Base-by-base conservation (phyloP, 2,113 vertebrate genomes). In the Macroglossus sobrinus region DNA sequence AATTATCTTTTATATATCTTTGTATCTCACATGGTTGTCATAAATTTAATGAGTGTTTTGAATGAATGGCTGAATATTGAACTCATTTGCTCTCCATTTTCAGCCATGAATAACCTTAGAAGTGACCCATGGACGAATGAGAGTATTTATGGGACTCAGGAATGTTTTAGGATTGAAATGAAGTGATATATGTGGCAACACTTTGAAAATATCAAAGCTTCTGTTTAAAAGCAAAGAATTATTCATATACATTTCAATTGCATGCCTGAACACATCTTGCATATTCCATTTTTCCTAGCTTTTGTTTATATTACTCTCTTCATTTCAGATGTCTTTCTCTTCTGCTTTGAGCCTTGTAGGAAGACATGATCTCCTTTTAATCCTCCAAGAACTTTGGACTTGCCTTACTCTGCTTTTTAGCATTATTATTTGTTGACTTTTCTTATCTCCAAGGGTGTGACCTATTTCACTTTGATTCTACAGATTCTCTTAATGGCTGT, bases 381-480 rank as follows among this genome's bases (percentile, higher is more conserved):
- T 22, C 66, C 43, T 78, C 12, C 2, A 53, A 55, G 68, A 81
- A 78, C 80, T 90, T 57, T 80, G 93, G n/a, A 63, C 71, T 80
- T 88, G 33, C 6, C 22, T 75, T 78, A 63, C 50, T 91, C 33
- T 76, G 66, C 35, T 75, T 91, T 26, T 10, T 81, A 38, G 53
- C 53, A 8, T 86, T 94, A 63, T n/a, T 57, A n/a, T n/a, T 78
- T 93, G 59, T 95, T 89, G 91, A 94, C 63, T 95, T 94, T 91
- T 79, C 84, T 87, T 90, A 80, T 79, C 63, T 96, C n/a, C 33
- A 45, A 64, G 63, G 38, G 7, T 28, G 13, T 84, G 19, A 87
- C 69, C 16, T 21, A 28, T 89, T 86, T 30, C 80, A 84, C 13
- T 74, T 84, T 88, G 72, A 80, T 88, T 85, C 28, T 84, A 6